phyloP scores from a whole-genome alignment of 2,888 invertebrate species.

The Smittia sp. region DNA sequence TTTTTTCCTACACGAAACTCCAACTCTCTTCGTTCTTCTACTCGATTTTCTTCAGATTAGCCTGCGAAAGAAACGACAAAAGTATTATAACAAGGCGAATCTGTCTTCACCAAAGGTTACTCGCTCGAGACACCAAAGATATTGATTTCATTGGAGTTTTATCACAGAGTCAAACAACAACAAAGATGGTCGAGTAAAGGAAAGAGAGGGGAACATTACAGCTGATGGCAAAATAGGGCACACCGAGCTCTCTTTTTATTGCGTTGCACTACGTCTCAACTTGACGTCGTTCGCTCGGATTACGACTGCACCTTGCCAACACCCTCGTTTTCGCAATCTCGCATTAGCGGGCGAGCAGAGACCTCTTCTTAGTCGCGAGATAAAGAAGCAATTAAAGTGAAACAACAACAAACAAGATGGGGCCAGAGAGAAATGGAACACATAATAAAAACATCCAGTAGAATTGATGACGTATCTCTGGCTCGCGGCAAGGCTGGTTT shows the following conservation, averaged over 20 bases:
- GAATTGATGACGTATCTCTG: slow-evolving; percentile 13
- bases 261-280: slow-evolving; percentile 22
- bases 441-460: background rate
- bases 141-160: slow-evolving; percentile 17
- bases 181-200: slow-evolving; percentile 14
- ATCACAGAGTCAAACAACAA: slow-evolving; percentile 31
- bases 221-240: slow-evolving; percentile 41
- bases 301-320: background rate
- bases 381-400: background rate
- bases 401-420: slow-evolving; percentile 8
- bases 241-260: slow-evolving; percentile 15
- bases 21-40: background rate
- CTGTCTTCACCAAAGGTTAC: too few species aligned
- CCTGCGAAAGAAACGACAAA: too few species aligned
- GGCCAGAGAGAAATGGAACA: background rate
- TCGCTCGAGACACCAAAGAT: background rate
- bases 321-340: background rate
- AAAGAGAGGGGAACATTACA: slow-evolving; percentile 37
- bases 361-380: background rate
- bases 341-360: too few species aligned
- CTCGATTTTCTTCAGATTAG: too few species aligned
- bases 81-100: too few species aligned
- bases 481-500: background rate
- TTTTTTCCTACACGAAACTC: background rate
- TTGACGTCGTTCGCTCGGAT: background rate